These are phyloP conservation scores for Machaerirhynchus nigripectus DNA, from an alignment of 2,113 vertebrate genomes.

Conservation along the genomic window DNA sequence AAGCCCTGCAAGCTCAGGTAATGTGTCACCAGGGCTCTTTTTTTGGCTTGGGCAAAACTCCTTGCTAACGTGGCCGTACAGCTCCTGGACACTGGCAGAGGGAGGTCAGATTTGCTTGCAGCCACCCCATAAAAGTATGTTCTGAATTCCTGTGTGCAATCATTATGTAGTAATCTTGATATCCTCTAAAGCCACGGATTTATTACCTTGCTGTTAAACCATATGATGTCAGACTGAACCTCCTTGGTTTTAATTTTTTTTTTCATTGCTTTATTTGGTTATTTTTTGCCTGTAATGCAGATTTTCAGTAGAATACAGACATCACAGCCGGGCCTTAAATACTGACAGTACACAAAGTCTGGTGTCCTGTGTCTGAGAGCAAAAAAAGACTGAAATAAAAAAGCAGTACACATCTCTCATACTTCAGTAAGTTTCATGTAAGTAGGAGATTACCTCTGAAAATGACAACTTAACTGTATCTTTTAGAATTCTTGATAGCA, in stretches of 20 bases:
- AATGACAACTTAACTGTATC: not conserved
- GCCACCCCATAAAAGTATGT: not conserved
- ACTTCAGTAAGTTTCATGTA: not conserved
- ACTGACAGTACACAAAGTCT: not conserved
- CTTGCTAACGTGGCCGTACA: not conserved
- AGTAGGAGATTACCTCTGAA: not conserved
- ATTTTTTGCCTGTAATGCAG: not conserved
- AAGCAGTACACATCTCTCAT: not conserved
- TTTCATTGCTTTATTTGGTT: not conserved
- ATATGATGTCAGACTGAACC: not conserved
- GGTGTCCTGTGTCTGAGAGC: not conserved
- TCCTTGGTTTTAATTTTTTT: not conserved
- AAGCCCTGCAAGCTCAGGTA: not conserved
- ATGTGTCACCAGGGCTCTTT: fast-evolving
- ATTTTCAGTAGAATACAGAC: not conserved
- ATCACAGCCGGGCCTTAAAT: not conserved
- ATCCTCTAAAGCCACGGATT: not conserved
- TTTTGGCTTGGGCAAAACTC: not conserved
- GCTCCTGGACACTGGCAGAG: not conserved
- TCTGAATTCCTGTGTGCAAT: not conserved
- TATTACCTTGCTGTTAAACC: not conserved
- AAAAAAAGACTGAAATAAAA: not conserved
- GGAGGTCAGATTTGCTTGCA: not conserved
- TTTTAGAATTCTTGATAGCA: not conserved
- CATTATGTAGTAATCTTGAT: not conserved